Percentiles rank a stretch among this genome's conserved stretches.
Evolutionary conservation across 2,888 invertebrate species (phyloP).

Genomic region (Aphidius colemani): DNA sequence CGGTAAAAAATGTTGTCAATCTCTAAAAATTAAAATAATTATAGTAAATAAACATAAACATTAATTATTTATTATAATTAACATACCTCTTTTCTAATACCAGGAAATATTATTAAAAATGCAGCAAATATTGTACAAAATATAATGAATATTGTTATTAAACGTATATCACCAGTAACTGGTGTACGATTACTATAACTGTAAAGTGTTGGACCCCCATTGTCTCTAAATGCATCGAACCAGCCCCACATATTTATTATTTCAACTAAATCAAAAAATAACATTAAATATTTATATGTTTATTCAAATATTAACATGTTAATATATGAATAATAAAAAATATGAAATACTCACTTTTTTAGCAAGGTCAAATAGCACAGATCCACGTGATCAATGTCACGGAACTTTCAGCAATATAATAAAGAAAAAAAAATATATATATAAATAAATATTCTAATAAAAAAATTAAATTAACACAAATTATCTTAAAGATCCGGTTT

Average conservation of each 20-base stretch:
- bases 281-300: conserved; percentile 5
- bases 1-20: conserved; percentile 89
- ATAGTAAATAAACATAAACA: conserved; percentile 4
- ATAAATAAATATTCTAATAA: background rate
- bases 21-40: conserved; percentile 67
- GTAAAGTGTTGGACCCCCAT: conserved; percentile 96
- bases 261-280: conserved; percentile 29
- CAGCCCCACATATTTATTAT: conserved; percentile 82
- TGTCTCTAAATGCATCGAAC: conserved; percentile 96
- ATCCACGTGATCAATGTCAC: no score
- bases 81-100: conserved; percentile 88
- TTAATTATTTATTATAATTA: background rate
- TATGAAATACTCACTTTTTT: conserved; percentile 4
- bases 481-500: background rate
- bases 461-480: no score
- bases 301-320: no score
- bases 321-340: no score
- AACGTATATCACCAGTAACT: conserved; percentile 90
- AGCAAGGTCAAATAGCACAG: no score
- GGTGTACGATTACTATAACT: conserved; percentile 93
- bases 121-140: conserved; percentile 92
- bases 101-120: conserved; percentile 94
- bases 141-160: conserved; percentile 82
- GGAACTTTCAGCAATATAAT: no score
- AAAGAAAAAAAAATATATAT: background rate